Evolutionary conservation across 2,797 vertebrate genomes (phyloP), one percentile per base, ranked within the genome.

Genomic region (Arctocebus calabarensis): DNA sequence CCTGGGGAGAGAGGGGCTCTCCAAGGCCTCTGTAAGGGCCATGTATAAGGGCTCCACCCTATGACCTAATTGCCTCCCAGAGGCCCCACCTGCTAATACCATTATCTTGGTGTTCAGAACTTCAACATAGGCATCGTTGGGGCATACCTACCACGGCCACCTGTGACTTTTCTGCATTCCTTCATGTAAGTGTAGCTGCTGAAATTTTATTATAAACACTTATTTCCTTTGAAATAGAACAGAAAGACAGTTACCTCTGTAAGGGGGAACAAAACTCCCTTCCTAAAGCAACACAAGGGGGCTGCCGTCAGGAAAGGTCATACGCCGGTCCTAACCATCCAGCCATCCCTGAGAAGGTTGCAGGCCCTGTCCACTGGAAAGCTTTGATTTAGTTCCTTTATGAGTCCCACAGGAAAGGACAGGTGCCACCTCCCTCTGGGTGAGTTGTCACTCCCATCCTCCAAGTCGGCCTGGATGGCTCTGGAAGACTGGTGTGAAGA

Each of bases 341-440:
- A 2, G 1, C 23, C 32, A 1, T 4, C 14, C 40, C 64, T 29
- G 55, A 27, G 73, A 11, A 5, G 0, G 2, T 1, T 2, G 20
- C 2, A 0, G 1, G 17, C 0, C 0, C 37, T 25, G 10, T 66
- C 45, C 64, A 0, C 7, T 23, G 1, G 23, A 45, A 48, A 48
- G 20, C 12, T 29, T 23, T 1, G 1, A 45, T 45, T n/a, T 43
- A 55, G 27, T 37, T 48, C 17, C 7, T 12, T 40, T 2, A 6
- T 4, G 86, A 64, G 12, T 2, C 43, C 34, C 57, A 16, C n/a
- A 17, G 25, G 48, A 20, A 17, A 55, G 34, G 22, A 37, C 68
- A 68, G 22, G 40, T 43, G 2, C 55, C 32, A 12, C 10, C 14
- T 52, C 45, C 16, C 17, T 57, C 6, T 34, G 7, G 45, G 6